Base-by-base conservation (phyloP, 2,888 invertebrate species). In the Leptinotarsa haldemani region DNA sequence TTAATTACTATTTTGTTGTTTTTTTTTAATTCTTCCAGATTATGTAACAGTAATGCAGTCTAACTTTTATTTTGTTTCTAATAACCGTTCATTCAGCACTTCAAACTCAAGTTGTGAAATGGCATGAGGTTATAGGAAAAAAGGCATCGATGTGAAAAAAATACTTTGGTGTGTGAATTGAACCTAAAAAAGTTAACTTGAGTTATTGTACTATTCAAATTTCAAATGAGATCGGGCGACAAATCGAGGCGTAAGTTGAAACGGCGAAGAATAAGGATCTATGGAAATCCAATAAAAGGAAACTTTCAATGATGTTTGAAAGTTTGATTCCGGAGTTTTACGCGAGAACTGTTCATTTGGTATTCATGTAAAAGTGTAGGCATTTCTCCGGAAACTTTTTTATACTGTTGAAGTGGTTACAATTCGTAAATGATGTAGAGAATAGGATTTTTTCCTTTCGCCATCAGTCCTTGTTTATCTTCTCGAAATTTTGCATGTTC, bases 271-370 rank as follows among this genome's bases (percentile, higher is more conserved):
- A 56, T 56, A 20, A 20, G 20, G 56, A 56, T 20, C 56, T 18
- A 56, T 22, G 15, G 15, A 20, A 56, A 56, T 56, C 4, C 56
- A 56, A 20, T 56, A 56, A 20, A 56, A 56, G 12, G 20, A 56
- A 56, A 56, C 13, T 56, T 56, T 22, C 56, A 56, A 56, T 56
- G 56, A 56, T 20, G 13, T 56, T 20, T n/a, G 22, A 22, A 56
- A 56, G 56, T 56, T 56, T 56, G 7, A 56, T 56, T 22, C 13
- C 4, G 52, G 52, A n/a, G 18, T 22, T 56, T 18, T 56, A 18
- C 15, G 22, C 22, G 18, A 56, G 56, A 56, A 20, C 56, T 20
- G 22, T 56, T 56, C 18, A 20, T 20, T 56, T 18, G 56, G 56
- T 20, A 56, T 56, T 56, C 56, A 20, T 56, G 12, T 56, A 22